Conservation (phyloP, 2,888 invertebrate genomes). For the Azorinus chamasolen region DNA sequence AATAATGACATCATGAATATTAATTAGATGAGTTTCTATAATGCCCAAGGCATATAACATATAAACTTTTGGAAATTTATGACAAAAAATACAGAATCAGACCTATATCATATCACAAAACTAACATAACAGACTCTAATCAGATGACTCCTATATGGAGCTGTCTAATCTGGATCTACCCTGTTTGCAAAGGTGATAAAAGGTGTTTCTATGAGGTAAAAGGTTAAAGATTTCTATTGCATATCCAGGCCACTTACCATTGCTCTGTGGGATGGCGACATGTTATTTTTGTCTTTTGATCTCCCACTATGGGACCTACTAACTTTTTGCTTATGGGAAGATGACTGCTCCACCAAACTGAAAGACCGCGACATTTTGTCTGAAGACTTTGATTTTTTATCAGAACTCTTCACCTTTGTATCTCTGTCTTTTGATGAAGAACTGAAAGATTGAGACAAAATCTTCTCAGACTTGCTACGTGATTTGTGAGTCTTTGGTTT, state of each 20-base stretch:
- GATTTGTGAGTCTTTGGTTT: conserved; percentile 62
- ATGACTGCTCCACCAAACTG: conserved; percentile 46
- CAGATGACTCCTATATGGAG: too few species aligned
- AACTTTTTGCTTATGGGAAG: conserved; percentile 28
- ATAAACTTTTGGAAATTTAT: too few species aligned
- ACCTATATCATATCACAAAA: too few species aligned
- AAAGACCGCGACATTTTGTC: conserved; percentile 59
- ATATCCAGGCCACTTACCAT: conserved; percentile 26
- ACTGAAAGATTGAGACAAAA: conserved; percentile 49
- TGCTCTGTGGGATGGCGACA: conserved; percentile 35
- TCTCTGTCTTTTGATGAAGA: conserved; percentile 49
- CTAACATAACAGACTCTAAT: too few species aligned
- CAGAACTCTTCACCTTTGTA: conserved; percentile 41
- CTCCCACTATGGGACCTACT: conserved; percentile 43
- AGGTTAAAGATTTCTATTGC: not conserved
- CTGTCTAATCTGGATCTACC: too few species aligned
- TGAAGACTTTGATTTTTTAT: conserved; percentile 55
- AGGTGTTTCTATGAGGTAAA: not conserved
- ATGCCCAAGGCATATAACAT: too few species aligned
- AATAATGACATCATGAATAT: too few species aligned
- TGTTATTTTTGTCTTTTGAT: conserved; percentile 24
- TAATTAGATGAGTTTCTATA: too few species aligned
- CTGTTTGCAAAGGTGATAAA: too few species aligned
- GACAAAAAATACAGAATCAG: too few species aligned
- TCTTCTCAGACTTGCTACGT: conserved; percentile 56